A percentile compares a stretch with the other conserved stretches of the same genome.
Conservation (phyloP, 2,888 invertebrate species). For the Chrysodeixis includens region DNA sequence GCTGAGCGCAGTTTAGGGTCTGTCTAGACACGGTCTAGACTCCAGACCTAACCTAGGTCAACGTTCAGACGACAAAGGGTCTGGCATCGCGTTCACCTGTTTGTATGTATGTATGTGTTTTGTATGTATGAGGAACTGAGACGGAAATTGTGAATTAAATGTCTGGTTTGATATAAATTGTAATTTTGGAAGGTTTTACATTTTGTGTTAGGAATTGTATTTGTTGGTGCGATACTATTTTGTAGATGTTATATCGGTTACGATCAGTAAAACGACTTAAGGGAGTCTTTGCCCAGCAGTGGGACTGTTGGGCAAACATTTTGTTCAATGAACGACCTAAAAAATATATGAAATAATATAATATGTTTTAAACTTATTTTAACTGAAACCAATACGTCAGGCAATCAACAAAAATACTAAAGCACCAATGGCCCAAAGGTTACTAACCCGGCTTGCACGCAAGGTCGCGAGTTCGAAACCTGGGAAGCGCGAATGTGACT, state of each 20-base stretch:
- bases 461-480: neutral
- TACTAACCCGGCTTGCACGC: neutral
- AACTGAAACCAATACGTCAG: too few relatives aligned
- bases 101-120: slow-evolving; percentile 38
- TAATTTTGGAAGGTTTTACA: too few relatives aligned
- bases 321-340: too few relatives aligned
- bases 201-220: too few relatives aligned
- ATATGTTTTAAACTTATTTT: too few relatives aligned
- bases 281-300: neutral
- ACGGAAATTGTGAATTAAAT: neutral
- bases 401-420: too few relatives aligned
- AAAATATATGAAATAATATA: too few relatives aligned
- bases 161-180: too few relatives aligned
- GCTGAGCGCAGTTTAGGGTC: slow-evolving; percentile 17
- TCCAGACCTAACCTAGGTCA: slow-evolving; percentile 73
- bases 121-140: slow-evolving; percentile 27
- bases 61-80: slow-evolving; percentile 74
- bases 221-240: too few relatives aligned
- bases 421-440: neutral
- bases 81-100: slow-evolving; percentile 47
- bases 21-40: slow-evolving; percentile 66
- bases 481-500: neutral
- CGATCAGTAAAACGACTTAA: neutral
- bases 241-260: too few relatives aligned
- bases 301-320: neutral